phyloP scores from a whole-genome alignment of 2,888 invertebrate species.

The Drosophila hawaiiensis region DNA sequence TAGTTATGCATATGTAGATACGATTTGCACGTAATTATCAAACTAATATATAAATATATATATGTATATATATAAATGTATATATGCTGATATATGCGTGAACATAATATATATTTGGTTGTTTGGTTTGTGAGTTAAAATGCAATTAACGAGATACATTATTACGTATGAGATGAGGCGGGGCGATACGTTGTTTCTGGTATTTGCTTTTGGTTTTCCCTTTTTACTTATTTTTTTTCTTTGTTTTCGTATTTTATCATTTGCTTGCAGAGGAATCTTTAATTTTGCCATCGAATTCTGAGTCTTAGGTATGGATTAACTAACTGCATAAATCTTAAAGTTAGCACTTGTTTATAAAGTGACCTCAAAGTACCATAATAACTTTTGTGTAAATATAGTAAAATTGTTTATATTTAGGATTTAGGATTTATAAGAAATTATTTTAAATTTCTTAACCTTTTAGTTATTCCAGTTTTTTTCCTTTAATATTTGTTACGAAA shows the following conservation, averaged over 20 bases:
- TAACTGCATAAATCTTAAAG: background rate
- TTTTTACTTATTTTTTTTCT: slow-evolving; percentile 22
- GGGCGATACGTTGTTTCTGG: slow-evolving; percentile 72
- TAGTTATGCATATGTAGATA: slow-evolving; percentile 40
- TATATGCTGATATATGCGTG: slow-evolving; percentile 47
- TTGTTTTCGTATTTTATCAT: slow-evolving; percentile 12
- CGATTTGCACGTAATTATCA: slow-evolving; percentile 72
- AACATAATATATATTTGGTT: slow-evolving; percentile 55
- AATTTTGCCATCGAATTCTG: background rate
- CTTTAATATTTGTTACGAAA: background rate
- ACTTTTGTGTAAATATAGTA: background rate
- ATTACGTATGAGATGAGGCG: slow-evolving; percentile 81
- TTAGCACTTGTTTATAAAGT: background rate
- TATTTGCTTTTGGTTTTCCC: slow-evolving; percentile 25
- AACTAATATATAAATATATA: slow-evolving; percentile 48
- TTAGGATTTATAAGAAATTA: background rate
- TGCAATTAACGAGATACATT: slow-evolving; percentile 73
- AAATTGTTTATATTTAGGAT: background rate
- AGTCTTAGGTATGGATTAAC: background rate
- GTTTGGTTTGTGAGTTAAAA: slow-evolving; percentile 71
- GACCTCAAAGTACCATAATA: background rate
- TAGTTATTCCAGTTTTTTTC: background rate
- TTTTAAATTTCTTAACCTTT: background rate
- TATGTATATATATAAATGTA: slow-evolving; percentile 22
- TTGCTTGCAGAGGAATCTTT: slow-evolving; percentile 39